A percentile compares a stretch with the other conserved stretches of the same genome.
These are phyloP conservation scores for Chironomus riparius DNA, from an alignment of 2,888 invertebrate species.

Conservation along the genomic window DNA sequence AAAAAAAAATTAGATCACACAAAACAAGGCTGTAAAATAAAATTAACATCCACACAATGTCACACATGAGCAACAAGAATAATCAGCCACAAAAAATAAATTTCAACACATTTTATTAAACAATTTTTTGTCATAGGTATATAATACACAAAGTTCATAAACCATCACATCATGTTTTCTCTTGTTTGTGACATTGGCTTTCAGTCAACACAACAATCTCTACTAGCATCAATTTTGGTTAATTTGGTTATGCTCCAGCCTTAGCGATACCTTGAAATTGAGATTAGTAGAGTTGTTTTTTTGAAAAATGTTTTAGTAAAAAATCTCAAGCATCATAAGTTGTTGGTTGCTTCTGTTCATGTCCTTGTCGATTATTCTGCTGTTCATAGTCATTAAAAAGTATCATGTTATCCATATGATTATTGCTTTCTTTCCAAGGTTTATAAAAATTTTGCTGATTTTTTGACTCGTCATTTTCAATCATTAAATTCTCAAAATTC, in stretches of 20 bases:
- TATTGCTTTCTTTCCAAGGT: background rate
- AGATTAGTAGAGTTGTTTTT: background rate
- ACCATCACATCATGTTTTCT: background rate
- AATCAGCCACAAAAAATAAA: too few species aligned
- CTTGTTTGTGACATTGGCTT: background rate
- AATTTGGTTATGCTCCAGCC: background rate
- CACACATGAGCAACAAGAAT: too few species aligned
- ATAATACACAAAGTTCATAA: background rate
- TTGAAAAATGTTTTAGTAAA: background rate
- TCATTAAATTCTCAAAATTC: too few species aligned
- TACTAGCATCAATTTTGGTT: background rate
- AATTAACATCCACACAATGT: too few species aligned
- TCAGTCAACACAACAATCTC: background rate
- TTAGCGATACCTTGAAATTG: background rate
- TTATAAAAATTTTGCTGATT: background rate
- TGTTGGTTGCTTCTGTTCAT: background rate
- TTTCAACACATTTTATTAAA: background rate
- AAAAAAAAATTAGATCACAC: too few species aligned
- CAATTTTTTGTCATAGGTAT: background rate
- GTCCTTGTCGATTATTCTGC: background rate
- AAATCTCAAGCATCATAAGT: background rate
- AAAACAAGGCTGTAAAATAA: too few species aligned
- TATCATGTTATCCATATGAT: background rate
- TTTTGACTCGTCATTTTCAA: background rate
- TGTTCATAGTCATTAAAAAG: background rate